A percentile compares a stretch with the other conserved stretches of the same genome.
These are phyloP conservation scores for Sinonovacula constricta DNA, from an alignment of 1,140 invertebrate genomes.

Conservation along the genomic window DNA sequence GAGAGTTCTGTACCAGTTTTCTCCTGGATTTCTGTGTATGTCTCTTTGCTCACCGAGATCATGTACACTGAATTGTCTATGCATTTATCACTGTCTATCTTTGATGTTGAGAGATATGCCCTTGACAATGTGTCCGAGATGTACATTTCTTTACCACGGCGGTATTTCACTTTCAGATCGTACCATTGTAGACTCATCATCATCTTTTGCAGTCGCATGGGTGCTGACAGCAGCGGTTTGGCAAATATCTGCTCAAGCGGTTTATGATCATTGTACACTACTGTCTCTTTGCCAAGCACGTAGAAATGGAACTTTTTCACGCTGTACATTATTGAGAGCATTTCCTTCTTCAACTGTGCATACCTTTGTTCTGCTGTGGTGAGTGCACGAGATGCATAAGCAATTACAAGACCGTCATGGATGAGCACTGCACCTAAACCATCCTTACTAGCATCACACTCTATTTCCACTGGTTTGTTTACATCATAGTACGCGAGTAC, in stretches of 20 bases:
- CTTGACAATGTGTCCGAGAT: background rate
- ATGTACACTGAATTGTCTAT: background rate
- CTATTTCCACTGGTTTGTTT: conserved; percentile 18
- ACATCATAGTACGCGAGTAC: conserved; percentile 31
- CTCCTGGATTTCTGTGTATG: conserved; percentile 25
- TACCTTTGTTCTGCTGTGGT: conserved; percentile 77
- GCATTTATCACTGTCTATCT: background rate
- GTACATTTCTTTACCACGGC: conserved; percentile 72
- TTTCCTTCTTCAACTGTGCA: conserved; percentile 79
- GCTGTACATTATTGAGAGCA: conserved; percentile 79
- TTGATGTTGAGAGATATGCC: background rate
- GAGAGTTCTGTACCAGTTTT: conserved; percentile 78
- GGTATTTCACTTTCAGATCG: conserved; percentile 76
- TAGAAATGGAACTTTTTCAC: conserved; percentile 68
- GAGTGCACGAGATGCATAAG: conserved; percentile 77
- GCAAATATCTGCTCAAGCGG: conserved; percentile 75
- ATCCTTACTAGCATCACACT: conserved; percentile 13
- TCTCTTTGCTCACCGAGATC: conserved; percentile 32
- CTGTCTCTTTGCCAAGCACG: conserved; percentile 22
- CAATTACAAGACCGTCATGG: conserved; percentile 71
- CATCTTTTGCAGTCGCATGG: conserved; percentile 76
- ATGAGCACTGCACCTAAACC: conserved; percentile 14
- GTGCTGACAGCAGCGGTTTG: conserved; percentile 67
- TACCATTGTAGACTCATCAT: conserved; percentile 75
- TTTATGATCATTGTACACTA: conserved; percentile 71